Evolutionary conservation across 2,797 vertebrate species (phyloP).

Genomic region (Todus mexicanus): DNA sequence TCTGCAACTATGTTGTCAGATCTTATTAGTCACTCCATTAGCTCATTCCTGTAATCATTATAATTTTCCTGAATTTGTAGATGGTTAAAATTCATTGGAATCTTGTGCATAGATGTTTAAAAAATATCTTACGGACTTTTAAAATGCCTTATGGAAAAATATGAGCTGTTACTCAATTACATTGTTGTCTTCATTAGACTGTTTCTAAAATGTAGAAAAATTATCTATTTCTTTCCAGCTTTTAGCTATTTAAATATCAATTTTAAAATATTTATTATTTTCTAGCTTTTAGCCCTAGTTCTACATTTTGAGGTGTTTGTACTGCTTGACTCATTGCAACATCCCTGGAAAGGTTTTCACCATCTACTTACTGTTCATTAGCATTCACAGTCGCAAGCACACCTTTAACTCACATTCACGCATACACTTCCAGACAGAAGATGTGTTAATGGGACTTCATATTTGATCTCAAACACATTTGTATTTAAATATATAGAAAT

Average conservation of each 20-base stretch:
- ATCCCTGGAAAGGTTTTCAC: neutral
- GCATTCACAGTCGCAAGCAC: neutral
- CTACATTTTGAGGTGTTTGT: neutral
- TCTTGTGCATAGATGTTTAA: neutral
- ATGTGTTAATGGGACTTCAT: neutral
- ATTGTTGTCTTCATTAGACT: neutral
- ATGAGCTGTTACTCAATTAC: neutral
- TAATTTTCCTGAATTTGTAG: neutral
- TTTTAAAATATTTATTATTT: no score
- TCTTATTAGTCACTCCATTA: neutral
- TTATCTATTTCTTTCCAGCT: neutral
- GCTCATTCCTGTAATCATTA: neutral
- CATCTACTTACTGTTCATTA: neutral
- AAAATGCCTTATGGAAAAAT: neutral
- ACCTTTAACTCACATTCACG: neutral
- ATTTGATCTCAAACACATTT: fast-evolving
- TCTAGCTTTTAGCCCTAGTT: neutral
- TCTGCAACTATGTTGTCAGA: neutral
- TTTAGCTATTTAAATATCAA: no score
- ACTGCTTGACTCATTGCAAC: neutral
- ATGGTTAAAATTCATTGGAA: neutral
- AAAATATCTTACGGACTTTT: neutral
- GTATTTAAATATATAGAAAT: neutral
- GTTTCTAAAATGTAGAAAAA: neutral
- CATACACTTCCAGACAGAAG: neutral